Base-by-base conservation (phyloP, 2,113 vertebrate genomes). In the Corydoras sp. region DNA sequence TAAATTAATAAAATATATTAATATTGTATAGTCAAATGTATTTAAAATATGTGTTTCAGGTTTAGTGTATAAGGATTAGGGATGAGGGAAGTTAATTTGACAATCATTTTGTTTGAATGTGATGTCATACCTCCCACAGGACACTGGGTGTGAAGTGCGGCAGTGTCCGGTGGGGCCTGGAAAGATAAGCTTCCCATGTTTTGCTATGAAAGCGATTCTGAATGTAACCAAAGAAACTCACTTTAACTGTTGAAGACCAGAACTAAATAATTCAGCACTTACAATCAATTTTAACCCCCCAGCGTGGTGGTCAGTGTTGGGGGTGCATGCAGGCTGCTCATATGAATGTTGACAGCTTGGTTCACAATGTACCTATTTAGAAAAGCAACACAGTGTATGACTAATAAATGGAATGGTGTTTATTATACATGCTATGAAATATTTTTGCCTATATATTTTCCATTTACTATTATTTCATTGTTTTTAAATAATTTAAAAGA, bases 131-230 rank as follows among this genome's bases (percentile, higher is more conserved):
- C 18, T 24, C 18, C 18, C 18, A 24, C 18, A 24, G 18, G 18
- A 24, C 18, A 24, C 18, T 24, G 18, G 88, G 84, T 84, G 80
- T 86, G 85, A 77, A 74, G 81, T 76, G 79, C 83, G 79, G 79
- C 69, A 72, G 72, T 76, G 81, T 88, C 87, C 80, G 69, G 68
- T 14, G 86, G 83, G 85, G 80, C 35, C 81, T 74, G 82, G 85
- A 85, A 85, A 85, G 88, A 89, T 88, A 81, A 87, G 84, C 84
- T 88, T 88, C 87, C 83, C 81, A 83, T 87, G 87, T 90, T 91
- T 90, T 90, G 88, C 89, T 86, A 89, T 83, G 87, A 89, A 89
- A 90, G 89, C 87, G 86, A 85, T 91, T 91, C 87, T 90, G 82
- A 69, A 85, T 81, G 88, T 91, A 91, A 91, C 87, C 82, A 83